These are phyloP conservation scores for Watsonalla cultraria DNA, from an alignment of 2,888 invertebrate species.

Conservation along the genomic window DNA sequence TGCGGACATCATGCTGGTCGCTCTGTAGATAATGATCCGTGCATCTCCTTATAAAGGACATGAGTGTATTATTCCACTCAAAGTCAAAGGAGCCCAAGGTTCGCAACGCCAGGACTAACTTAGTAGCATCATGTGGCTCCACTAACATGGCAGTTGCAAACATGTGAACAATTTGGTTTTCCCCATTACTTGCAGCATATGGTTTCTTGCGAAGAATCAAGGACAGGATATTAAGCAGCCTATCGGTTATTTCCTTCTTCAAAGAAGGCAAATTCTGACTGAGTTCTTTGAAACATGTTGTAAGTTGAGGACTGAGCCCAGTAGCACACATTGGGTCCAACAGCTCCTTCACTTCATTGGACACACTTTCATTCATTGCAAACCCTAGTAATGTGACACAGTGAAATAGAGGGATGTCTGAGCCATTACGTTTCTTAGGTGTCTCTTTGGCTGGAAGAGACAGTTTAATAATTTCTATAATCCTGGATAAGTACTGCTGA, in stretches of 20 bases:
- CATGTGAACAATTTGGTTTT: constrained; percentile 62
- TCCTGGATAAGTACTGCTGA: constrained; percentile 86
- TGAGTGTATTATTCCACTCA: constrained; percentile 90
- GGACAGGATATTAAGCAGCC: constrained; percentile 93
- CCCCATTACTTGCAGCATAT: constrained; percentile 80
- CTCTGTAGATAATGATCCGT: constrained; percentile 94
- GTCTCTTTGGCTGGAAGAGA: constrained; percentile 88
- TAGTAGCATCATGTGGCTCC: constrained; percentile 86
- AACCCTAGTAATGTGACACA: constrained; percentile 96
- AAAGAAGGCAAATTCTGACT: constrained; percentile 93
- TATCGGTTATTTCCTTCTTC: constrained; percentile 94
- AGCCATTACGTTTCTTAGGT: constrained; percentile 84
- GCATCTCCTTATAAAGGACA: constrained; percentile 95
- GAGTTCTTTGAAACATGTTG: constrained; percentile 93
- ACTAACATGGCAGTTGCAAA: constrained; percentile 60
- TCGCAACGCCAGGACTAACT: constrained; percentile 92
- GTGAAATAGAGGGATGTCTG: constrained; percentile 94
- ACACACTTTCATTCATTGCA: constrained; percentile 89
- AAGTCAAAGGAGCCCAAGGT: constrained; percentile 96
- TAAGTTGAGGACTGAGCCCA: constrained; percentile 92
- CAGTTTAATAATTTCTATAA: constrained; percentile 89
- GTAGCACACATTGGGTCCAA: constrained; percentile 95
- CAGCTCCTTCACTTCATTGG: constrained; percentile 88
- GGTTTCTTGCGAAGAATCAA: constrained; percentile 93
- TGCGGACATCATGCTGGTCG: constrained; percentile 91